Evolutionary conservation across 2,113 vertebrate genomes (phyloP).

Genomic region (Phalacrocorax aristotelis): DNA sequence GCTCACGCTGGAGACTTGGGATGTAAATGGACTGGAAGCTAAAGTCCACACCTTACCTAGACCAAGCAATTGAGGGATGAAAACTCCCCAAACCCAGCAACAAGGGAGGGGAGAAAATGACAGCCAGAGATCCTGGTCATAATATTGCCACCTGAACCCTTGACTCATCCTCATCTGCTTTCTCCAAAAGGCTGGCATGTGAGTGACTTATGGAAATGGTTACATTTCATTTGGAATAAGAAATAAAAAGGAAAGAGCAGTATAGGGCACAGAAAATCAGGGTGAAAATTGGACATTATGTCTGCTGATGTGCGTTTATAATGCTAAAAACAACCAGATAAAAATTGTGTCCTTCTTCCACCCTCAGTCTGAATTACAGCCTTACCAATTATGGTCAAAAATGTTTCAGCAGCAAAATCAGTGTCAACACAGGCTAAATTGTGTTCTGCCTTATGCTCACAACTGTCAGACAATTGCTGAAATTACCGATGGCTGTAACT

Average conservation of each 20-base stretch:
- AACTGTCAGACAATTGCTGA: neutral
- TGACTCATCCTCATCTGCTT: neutral
- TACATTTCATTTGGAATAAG: neutral
- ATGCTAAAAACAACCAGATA: neutral
- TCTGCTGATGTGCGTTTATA: neutral
- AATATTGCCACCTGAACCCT: neutral
- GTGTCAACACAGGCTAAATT: neutral
- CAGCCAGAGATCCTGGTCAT: neutral
- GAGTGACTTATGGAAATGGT: neutral
- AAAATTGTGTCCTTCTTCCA: neutral
- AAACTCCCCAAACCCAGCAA: neutral
- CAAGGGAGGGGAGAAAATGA: neutral
- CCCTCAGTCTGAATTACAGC: neutral
- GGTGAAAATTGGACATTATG: neutral
- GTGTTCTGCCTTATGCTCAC: accelerated
- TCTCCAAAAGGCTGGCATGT: neutral
- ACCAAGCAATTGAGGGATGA: neutral
- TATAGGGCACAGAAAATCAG: neutral
- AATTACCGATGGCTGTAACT: neutral
- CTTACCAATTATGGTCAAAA: neutral
- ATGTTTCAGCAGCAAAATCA: neutral
- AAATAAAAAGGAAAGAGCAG: neutral
- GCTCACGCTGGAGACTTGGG: neutral
- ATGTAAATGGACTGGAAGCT: neutral
- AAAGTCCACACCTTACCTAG: neutral